Conservation (phyloP, 2,888 invertebrate species). For the Drosophila kanekoi region DNA sequence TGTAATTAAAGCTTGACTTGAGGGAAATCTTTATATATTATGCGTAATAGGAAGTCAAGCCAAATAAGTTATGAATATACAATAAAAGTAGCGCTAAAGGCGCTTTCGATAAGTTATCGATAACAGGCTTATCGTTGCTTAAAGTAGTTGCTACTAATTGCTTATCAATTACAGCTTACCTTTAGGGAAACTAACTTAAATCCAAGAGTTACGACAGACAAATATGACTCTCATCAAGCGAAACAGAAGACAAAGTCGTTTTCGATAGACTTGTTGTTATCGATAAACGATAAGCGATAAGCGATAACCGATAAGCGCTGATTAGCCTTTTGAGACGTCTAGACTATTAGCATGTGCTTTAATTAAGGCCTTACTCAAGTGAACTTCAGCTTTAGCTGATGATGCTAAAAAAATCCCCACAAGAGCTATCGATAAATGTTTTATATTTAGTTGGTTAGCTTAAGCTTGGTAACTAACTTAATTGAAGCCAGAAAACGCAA, state of each 20-base stretch:
- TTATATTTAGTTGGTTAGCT: background rate
- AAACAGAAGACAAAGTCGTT: background rate
- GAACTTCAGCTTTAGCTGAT: background rate
- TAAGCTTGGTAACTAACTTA: background rate
- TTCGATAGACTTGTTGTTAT: background rate
- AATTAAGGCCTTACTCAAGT: background rate
- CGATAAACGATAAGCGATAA: too few species aligned
- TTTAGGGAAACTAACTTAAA: background rate
- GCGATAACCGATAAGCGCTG: too few species aligned
- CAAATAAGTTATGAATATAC: too few species aligned
- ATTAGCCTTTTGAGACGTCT: too few species aligned
- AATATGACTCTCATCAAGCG: background rate
- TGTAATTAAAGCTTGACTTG: too few species aligned
- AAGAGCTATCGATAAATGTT: slow-evolving; percentile 1
- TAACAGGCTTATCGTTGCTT: too few species aligned
- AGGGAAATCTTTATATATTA: too few species aligned
- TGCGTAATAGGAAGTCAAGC: too few species aligned
- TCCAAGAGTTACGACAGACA: background rate
- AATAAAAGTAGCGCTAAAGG: too few species aligned
- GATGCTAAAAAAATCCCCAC: background rate
- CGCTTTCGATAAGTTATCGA: background rate
- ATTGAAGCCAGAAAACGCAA: slow-evolving; percentile 3
- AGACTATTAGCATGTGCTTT: too few species aligned
- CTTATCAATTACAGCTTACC: background rate
- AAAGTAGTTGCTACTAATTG: background rate